Evolutionary conservation across 2,888 invertebrate genomes (phyloP), one percentile per base, ranked within the genome.

Genomic region (Gryllus longicercus): DNA sequence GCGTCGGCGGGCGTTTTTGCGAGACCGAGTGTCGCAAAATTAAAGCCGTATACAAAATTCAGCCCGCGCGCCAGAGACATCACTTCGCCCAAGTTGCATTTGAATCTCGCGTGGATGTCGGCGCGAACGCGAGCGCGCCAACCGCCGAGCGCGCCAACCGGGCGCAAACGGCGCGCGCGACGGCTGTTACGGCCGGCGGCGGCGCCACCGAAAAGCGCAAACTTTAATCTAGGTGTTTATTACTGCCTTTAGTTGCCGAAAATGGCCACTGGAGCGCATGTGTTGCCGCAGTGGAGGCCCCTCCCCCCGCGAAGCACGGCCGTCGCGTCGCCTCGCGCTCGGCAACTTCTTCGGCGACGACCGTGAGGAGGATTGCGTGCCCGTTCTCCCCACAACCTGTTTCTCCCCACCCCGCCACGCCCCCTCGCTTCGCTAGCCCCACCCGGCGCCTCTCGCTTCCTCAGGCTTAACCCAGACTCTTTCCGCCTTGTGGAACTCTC

Each of bases 181-280:
- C 63, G 16, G 63, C 63, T 63, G 63, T 18, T 63, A 18, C 63
- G 18, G 63, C 63, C 51, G 12, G 51, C 11, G 51, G 51, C 51
- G 51, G 51, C 63, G 63, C 63, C 63, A 63, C 63, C 63, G 16
- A 63, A 63, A 14, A 18, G 63, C 63, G 63, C 63, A 63, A 63
- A 63, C 63, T 63, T 63, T 63, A 63, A 63, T 63, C 63, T 63
- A 63, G 63, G 63, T 63, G 63, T 63, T 63, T 63, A 63, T 63
- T 63, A 63, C 63, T 63, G 25, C 63, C 63, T 63, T 63, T 63
- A 63, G 14, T 63, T 63, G 4, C 63, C 2, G 63, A 14, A 2
- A 63, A 63, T 18, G 63, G 63, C 63, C 63, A 63, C 63, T 63
- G 63, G 16, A 63, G 63, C 63, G 63, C 63, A 63, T 18, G 63